Conservation (phyloP, 2,888 invertebrate species). For the Ornithoptera alexandrae region DNA sequence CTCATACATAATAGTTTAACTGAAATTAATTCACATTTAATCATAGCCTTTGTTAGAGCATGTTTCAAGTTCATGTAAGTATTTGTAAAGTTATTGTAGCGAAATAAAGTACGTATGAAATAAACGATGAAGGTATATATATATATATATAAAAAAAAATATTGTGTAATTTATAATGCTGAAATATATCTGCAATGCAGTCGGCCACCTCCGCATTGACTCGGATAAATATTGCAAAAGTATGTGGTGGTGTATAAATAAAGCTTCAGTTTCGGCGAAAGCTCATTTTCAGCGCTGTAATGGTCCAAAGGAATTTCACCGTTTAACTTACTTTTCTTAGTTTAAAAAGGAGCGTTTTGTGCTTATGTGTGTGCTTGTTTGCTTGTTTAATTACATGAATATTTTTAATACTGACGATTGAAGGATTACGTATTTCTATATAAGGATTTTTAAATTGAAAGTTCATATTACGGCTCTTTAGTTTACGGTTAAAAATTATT, state of each 20-base stretch:
- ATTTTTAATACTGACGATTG: neutral
- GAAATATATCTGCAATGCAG: conserved; percentile 25
- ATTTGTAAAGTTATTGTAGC: neutral
- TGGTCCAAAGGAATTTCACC: neutral
- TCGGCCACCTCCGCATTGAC: conserved; percentile 19
- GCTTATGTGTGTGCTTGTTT: neutral
- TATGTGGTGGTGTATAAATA: conserved; percentile 12
- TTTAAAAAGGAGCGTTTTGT: no score
- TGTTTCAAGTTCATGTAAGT: neutral
- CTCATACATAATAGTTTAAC: no score
- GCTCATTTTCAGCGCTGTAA: neutral
- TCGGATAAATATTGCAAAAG: conserved; percentile 10
- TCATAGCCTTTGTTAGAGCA: no score
- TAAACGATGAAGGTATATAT: no score
- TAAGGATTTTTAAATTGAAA: no score
- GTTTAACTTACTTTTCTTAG: neutral
- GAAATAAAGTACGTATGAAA: neutral
- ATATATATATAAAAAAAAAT: no score
- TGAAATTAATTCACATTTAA: no score
- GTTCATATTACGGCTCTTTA: no score
- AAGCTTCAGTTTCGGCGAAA: conserved; percentile 8
- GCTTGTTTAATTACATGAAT: neutral
- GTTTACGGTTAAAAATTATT: no score
- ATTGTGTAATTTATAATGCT: neutral
- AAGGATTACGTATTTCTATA: neutral